Conservation (phyloP, 92 coral and sea anemone genomes). For the Epizoanthus stellaris region DNA sequence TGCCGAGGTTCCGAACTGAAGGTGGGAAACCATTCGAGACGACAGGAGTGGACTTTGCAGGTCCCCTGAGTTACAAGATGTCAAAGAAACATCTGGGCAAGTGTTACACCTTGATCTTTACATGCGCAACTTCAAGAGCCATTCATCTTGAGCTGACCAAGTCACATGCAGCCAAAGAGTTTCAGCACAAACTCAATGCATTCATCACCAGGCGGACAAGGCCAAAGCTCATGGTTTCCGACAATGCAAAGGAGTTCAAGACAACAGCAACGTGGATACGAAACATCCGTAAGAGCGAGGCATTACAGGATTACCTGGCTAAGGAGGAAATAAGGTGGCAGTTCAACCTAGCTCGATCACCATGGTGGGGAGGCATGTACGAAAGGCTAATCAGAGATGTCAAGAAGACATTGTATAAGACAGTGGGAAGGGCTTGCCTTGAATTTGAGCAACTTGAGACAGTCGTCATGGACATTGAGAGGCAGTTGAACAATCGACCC, state of each 20-base stretch:
- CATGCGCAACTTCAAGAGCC: constrained; percentile 41
- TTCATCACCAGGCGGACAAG: constrained; percentile 50
- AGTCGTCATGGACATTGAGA: constrained; percentile 15
- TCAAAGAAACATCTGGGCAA: constrained; percentile 51
- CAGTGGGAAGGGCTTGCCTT: constrained; percentile 39
- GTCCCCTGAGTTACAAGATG: constrained; percentile 63
- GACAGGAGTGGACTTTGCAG: constrained; percentile 69
- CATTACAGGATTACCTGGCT: constrained; percentile 47
- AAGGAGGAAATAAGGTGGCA: constrained; percentile 49
- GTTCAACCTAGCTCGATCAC: neutral
- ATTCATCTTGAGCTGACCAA: constrained; percentile 13
- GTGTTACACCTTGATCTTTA: constrained; percentile 43
- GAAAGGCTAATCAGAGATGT: too few relatives aligned
- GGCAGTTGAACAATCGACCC: too few relatives aligned
- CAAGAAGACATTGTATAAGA: too few relatives aligned
- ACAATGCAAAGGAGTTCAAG: neutral
- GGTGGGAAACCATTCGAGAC: constrained; percentile 58
- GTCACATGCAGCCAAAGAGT: constrained; percentile 51
- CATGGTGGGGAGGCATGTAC: too few relatives aligned
- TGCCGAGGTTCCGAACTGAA: constrained; percentile 56
- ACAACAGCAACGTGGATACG: constrained; percentile 48
- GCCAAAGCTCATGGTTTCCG: constrained; percentile 42
- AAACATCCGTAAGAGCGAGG: neutral
- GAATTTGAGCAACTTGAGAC: constrained; percentile 30
- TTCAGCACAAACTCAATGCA: constrained; percentile 46